Evolutionary conservation across 2,888 invertebrate species (phyloP), one percentile per base, ranked within the genome.

Genomic region (Drosophila cognata): DNA sequence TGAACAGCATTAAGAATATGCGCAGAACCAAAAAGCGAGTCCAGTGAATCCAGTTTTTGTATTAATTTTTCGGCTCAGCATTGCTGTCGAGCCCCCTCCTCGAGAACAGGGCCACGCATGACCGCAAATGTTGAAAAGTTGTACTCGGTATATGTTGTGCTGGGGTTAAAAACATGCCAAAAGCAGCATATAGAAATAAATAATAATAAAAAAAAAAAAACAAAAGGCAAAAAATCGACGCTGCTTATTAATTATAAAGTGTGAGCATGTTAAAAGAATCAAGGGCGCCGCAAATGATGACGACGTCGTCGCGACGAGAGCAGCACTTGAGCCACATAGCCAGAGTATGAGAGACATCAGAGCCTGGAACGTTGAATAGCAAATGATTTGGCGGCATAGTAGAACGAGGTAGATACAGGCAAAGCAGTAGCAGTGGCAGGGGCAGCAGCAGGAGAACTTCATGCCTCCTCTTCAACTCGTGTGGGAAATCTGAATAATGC

Each of bases 241-340:
- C 68, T 89, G 85, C 89, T 89, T 87, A 90, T 90, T 87, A 87
- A 87, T 87, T 87, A 83, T 87, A 77, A 87, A 90, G 90, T 87
- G 87, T 85, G 84, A 90, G 89, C 86, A 79, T 76, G 82, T 82
- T 89, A 77, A 83, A 65, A 79, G 77, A 86, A 90, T 90, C 90
- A 87, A 87, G 90, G 87, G 86, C 86, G 86, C 83, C 74, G 87
- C 66, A 68, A 82, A 61, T 74, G 88, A 82, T 72, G 78, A 25
- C 46, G 83, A 50, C 74, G 79, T 69, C 72, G 68, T 55, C 46
- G 62, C 56, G 36, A 33, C 36, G 28, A 46, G 61, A 38, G 55
- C 50, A 62, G 60, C 55, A 69, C 67, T 72, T 68, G 70, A 79
- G 41, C 28, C 38, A 60, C n/a, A 60, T 51, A 18, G 16, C 13